phyloP scores from a whole-genome alignment of 1,140 invertebrate genomes.

The Tetranychus urticae region DNA sequence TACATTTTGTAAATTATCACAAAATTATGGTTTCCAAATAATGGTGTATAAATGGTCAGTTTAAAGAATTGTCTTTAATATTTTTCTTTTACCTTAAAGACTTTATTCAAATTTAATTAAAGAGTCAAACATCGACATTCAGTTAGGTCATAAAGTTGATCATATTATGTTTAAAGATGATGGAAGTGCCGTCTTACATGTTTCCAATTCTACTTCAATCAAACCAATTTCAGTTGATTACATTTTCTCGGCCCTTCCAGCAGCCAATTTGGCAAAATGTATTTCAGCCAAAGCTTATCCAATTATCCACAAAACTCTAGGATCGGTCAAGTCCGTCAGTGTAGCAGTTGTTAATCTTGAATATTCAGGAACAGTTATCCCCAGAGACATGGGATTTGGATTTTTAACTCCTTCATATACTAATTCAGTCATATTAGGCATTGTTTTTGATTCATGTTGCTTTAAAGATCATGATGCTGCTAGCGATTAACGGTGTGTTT shows the following conservation, averaged over 20 bases:
- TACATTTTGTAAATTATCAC: too few species aligned
- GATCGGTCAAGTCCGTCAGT: slow-evolving; percentile 41
- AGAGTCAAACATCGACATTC: slow-evolving; percentile 19
- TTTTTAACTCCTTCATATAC: slow-evolving; percentile 66
- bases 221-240: slow-evolving; percentile 11
- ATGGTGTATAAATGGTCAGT: neutral
- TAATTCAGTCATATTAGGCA: slow-evolving; percentile 54
- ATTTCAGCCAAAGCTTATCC: neutral
- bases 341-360: slow-evolving; percentile 59
- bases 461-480: slow-evolving; percentile 30
- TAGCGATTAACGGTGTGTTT: neutral
- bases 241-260: slow-evolving; percentile 13
- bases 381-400: slow-evolving; percentile 41
- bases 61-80: too few species aligned
- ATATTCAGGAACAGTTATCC: slow-evolving; percentile 25
- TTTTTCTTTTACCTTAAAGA: too few species aligned
- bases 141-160: slow-evolving; percentile 24
- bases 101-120: slow-evolving; percentile 29
- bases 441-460: slow-evolving; percentile 69
- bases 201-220: neutral
- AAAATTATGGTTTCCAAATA: too few species aligned
- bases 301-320: slow-evolving; percentile 19
- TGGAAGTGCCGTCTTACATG: neutral
- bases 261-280: slow-evolving; percentile 8
- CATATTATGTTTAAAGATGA: slow-evolving; percentile 27